Evolutionary conservation across 2,113 vertebrate species (phyloP).

Genomic region (Dolichallabes microphthalmus): DNA sequence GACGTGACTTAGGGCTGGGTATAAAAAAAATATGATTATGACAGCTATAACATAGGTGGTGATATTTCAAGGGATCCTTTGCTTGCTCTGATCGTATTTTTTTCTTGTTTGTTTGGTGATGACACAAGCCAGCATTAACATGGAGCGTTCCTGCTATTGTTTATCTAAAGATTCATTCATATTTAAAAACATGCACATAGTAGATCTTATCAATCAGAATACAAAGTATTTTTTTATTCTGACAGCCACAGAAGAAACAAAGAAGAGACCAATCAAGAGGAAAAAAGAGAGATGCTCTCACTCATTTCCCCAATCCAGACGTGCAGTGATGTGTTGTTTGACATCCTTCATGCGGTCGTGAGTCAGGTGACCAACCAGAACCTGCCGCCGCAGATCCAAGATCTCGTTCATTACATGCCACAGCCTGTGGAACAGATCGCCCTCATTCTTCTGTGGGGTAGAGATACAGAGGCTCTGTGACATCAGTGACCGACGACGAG

Average conservation of each 20-base stretch:
- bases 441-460: conserved; percentile 86
- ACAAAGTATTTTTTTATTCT: not conserved
- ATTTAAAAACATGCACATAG: not conserved
- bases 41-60: no score
- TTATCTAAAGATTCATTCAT: not conserved
- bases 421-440: conserved; percentile 95
- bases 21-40: not conserved
- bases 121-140: no score
- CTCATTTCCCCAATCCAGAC: conserved; percentile 98
- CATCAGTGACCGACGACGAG: not conserved
- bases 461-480: not conserved
- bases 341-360: conserved; percentile 96
- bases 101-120: no score
- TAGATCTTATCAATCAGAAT: not conserved
- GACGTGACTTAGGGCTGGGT: not conserved
- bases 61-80: no score
- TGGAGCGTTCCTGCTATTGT: not conserved
- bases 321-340: conserved; percentile 95
- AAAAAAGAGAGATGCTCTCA: conserved; percentile 69
- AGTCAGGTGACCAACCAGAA: conserved; percentile 93
- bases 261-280: not conserved
- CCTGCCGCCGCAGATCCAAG: conserved; percentile 89
- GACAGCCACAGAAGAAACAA: not conserved
- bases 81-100: no score
- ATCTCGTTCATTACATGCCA: conserved; percentile 99